Conservation (phyloP, 1,140 invertebrate species). For the Oedothorax gibbosus region DNA sequence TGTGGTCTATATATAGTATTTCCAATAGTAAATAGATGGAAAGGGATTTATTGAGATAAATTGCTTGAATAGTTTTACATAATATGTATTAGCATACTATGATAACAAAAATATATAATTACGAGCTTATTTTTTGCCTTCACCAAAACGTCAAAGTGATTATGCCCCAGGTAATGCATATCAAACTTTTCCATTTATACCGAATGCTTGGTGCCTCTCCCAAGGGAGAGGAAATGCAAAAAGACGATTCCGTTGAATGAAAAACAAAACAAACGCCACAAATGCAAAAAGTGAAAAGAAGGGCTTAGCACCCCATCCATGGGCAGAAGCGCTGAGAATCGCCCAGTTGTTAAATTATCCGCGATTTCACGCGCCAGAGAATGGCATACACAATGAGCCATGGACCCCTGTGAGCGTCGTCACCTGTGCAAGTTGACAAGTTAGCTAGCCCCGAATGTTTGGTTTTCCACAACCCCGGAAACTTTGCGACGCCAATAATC, state of each 20-base stretch:
- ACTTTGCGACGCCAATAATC: neutral
- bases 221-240: conserved; percentile 40
- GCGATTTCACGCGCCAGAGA: conserved; percentile 50
- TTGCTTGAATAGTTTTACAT: no score
- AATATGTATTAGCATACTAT: no score
- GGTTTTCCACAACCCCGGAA: conserved; percentile 34
- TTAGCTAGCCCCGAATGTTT: conserved; percentile 56
- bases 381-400: conserved; percentile 57
- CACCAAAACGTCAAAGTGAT: no score
- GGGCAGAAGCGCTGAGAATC: conserved; percentile 52
- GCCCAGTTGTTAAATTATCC: conserved; percentile 59
- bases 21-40: no score
- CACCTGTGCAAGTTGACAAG: conserved; percentile 54
- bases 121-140: no score
- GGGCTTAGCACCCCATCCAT: conserved; percentile 39
- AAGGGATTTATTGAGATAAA: no score
- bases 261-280: conserved; percentile 27
- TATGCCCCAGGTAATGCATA: no score
- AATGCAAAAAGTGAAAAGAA: conserved; percentile 24
- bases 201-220: neutral
- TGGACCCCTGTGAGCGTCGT: conserved; percentile 30
- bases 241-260: conserved; percentile 16
- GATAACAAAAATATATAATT: no score
- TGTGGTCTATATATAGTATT: no score
- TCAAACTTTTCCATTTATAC: neutral